These are phyloP conservation scores for Caenorhabditis wallacei DNA, from an alignment of 2,888 invertebrate species.

Conservation along the genomic window DNA sequence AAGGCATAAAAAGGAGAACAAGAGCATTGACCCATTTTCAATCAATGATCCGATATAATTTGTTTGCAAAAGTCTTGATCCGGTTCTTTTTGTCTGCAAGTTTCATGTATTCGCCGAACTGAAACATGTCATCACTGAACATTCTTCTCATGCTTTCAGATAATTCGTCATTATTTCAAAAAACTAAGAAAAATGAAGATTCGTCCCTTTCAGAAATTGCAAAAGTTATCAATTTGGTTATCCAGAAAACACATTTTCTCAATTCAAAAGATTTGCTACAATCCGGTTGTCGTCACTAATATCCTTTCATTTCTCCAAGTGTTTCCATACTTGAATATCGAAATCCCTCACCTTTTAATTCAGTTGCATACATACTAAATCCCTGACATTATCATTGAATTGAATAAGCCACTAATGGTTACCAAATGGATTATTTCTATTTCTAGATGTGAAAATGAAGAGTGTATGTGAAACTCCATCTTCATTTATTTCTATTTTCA, in stretches of 20 bases:
- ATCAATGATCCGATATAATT: conserved; percentile 23
- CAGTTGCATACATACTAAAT: conserved; percentile 37
- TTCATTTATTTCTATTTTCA: conserved; percentile 28
- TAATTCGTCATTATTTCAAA: conserved; percentile 15
- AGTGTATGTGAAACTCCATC: conserved; percentile 37
- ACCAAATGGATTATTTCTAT: conserved; percentile 23
- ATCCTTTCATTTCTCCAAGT: too few relatives aligned
- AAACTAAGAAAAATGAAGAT: neutral
- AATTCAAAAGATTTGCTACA: conserved; percentile 10
- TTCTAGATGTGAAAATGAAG: conserved; percentile 27
- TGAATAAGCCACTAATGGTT: conserved; percentile 20
- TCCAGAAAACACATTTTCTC: conserved; percentile 25
- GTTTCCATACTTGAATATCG: conserved; percentile 24
- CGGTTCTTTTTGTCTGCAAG: conserved; percentile 41
- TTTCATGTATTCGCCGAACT: conserved; percentile 38
- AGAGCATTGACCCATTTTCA: conserved; percentile 18
- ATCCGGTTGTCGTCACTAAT: conserved; percentile 23
- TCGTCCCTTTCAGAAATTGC: conserved; percentile 8
- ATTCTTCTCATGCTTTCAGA: conserved; percentile 1
- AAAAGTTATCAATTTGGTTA: conserved; percentile 7
- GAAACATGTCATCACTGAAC: conserved; percentile 13
- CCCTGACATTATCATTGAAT: conserved; percentile 24
- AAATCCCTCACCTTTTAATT: conserved; percentile 46
- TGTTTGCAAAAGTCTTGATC: conserved; percentile 16
- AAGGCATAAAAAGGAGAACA: conserved; percentile 15